These are phyloP conservation scores for Oxygymnocypris stewartii DNA, from an alignment of 2,113 vertebrate genomes.

Conservation along the genomic window DNA sequence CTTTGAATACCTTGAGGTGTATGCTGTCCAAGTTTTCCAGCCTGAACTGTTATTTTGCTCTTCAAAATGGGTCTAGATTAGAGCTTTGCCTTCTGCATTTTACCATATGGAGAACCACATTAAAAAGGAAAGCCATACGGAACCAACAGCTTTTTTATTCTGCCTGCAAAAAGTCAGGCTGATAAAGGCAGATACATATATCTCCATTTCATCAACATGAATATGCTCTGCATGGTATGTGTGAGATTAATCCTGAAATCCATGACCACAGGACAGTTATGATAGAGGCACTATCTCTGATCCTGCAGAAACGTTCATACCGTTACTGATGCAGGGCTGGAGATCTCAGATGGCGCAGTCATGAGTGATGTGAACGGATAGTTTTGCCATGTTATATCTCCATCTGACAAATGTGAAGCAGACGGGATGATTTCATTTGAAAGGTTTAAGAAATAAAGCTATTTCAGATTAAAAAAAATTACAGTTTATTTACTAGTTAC, in stretches of 20 bases:
- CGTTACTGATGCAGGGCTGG: conserved; percentile 33
- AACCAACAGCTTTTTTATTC: not conserved
- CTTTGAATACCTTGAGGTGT: not conserved
- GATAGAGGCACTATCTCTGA: conserved; percentile 36
- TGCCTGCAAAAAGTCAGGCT: not conserved
- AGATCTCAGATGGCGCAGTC: not conserved
- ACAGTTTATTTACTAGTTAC: not conserved
- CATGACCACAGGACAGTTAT: conserved; percentile 3
- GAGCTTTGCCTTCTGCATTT: not conserved
- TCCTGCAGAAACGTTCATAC: conserved; percentile 19
- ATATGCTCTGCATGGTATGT: conserved; percentile 38
- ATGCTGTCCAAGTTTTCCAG: not conserved
- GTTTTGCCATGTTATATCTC: not conserved
- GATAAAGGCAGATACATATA: conserved; percentile 19
- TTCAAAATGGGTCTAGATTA: not conserved
- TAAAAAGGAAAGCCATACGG: not conserved
- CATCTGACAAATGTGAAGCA: not conserved
- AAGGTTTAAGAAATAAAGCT: not conserved
- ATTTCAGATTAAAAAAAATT: too few species aligned
- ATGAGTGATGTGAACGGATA: not conserved
- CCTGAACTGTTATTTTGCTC: not conserved
- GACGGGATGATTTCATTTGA: not conserved
- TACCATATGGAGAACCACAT: not conserved
- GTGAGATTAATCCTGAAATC: conserved; percentile 35
- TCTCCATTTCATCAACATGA: conserved; percentile 27